These are phyloP conservation scores for Lepidostoma basale DNA, from an alignment of 1,140 invertebrate species.

Conservation along the genomic window DNA sequence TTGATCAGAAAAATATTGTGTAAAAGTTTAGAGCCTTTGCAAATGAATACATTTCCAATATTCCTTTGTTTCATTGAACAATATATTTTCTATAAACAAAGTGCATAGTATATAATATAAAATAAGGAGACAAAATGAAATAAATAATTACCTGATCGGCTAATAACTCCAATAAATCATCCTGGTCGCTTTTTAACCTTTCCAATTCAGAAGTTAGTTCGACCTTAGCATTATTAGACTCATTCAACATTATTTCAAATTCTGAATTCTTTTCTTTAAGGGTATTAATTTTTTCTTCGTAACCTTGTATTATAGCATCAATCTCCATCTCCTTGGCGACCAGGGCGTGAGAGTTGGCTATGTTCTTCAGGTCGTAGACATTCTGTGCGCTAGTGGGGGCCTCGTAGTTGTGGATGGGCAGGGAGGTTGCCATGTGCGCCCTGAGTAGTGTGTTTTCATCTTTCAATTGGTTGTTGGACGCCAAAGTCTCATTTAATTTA, in stretches of 20 bases:
- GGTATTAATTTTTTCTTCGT: slow-evolving; percentile 39
- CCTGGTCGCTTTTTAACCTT: slow-evolving; percentile 84
- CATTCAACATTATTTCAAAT: slow-evolving; percentile 46
- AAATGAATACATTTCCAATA: too few relatives aligned
- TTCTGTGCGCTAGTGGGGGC: neutral
- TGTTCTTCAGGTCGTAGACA: slow-evolving; percentile 22
- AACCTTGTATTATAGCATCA: slow-evolving; percentile 29
- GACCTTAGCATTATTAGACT: slow-evolving; percentile 45
- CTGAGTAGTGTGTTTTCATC: slow-evolving; percentile 89
- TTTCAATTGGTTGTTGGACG: slow-evolving; percentile 76
- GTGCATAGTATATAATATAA: too few relatives aligned
- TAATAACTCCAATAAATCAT: slow-evolving; percentile 85
- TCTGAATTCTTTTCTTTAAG: slow-evolving; percentile 41
- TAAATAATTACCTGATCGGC: slow-evolving; percentile 68
- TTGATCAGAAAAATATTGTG: too few relatives aligned
- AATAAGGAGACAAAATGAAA: too few relatives aligned
- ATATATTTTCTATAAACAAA: too few relatives aligned
- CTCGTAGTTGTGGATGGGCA: slow-evolving; percentile 28
- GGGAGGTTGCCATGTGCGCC: slow-evolving; percentile 66
- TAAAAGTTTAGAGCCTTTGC: too few relatives aligned
- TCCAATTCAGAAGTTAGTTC: slow-evolving; percentile 66
- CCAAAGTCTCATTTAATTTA: slow-evolving; percentile 73
- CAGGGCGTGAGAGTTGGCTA: slow-evolving; percentile 5
- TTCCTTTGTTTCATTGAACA: too few relatives aligned
- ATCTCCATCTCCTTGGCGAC: slow-evolving; percentile 21